phyloP scores from a whole-genome alignment of 2,888 invertebrate species.

The Teleiodes luculella region DNA sequence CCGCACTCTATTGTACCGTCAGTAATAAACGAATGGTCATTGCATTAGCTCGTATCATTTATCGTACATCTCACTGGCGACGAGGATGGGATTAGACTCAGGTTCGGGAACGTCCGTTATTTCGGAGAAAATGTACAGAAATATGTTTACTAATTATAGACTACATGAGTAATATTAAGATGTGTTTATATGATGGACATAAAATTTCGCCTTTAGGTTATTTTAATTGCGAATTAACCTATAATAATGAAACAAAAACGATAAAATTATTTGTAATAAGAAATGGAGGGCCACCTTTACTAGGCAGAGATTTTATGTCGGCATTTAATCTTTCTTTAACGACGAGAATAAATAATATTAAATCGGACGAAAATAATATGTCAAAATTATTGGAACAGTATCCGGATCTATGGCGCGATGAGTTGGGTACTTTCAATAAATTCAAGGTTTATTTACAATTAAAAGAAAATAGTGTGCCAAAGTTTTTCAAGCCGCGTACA shows the following conservation, averaged over 20 bases:
- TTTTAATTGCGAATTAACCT: slow-evolving; percentile 12
- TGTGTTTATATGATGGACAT: slow-evolving; percentile 29
- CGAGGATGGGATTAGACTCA: slow-evolving; percentile 25
- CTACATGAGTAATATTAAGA: slow-evolving; percentile 17
- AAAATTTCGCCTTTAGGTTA: slow-evolving; percentile 26
- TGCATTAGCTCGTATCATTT: too few relatives aligned
- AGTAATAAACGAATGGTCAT: too few relatives aligned
- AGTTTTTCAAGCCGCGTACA: slow-evolving; percentile 4
- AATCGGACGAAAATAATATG: background rate
- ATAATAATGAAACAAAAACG: slow-evolving; percentile 15
- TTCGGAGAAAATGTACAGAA: slow-evolving; percentile 18
- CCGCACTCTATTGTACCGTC: too few relatives aligned
- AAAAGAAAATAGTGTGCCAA: background rate
- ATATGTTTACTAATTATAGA: slow-evolving; percentile 14
- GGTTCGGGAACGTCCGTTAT: slow-evolving; percentile 24
- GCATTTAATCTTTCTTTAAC: background rate
- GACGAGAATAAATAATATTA: too few relatives aligned
- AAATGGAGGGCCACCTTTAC: slow-evolving; percentile 14
- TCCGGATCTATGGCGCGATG: background rate
- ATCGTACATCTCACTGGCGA: background rate
- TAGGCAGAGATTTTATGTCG: slow-evolving; percentile 13
- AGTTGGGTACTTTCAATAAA: slow-evolving; percentile 2
- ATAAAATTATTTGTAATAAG: slow-evolving; percentile 23
- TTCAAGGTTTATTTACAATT: slow-evolving; percentile 2
- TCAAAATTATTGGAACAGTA: background rate